Conservation (phyloP, 2,797 vertebrate genomes). For the Chloroceryle inda region DNA sequence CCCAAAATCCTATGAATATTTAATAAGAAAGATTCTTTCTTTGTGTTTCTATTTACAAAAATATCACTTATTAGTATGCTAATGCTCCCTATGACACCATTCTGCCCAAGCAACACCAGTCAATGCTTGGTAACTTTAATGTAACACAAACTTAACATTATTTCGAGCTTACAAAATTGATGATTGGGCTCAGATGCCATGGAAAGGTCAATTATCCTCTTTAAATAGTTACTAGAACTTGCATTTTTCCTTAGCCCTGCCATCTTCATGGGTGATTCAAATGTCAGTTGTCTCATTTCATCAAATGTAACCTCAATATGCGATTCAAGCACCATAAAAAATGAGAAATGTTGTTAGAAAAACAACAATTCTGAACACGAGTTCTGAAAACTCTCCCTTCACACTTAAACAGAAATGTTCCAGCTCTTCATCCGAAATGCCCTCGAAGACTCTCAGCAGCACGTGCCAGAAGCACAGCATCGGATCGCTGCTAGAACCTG, state of each 20-base stretch:
- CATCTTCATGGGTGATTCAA: constrained; percentile 32
- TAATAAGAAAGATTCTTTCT: background rate
- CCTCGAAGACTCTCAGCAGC: background rate
- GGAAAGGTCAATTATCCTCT: constrained; percentile 44
- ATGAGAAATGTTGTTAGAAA: background rate
- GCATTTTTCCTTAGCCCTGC: background rate
- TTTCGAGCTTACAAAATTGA: constrained; percentile 31
- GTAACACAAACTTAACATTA: background rate
- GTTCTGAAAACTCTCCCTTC: constrained; percentile 10
- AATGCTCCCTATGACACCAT: background rate
- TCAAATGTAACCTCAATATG: background rate
- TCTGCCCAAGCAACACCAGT: background rate
- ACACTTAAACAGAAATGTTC: background rate
- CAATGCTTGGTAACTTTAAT: background rate
- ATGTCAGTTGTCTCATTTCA: constrained; percentile 40
- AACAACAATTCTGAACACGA: background rate
- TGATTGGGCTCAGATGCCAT: background rate
- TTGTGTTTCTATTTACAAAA: background rate
- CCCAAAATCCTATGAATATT: background rate
- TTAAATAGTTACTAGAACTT: constrained; percentile 10
- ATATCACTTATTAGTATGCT: background rate
- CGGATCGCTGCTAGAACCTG: background rate
- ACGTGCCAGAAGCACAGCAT: background rate
- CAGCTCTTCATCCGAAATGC: background rate
- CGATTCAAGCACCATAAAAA: background rate